Evolutionary conservation across 2,113 vertebrate species (phyloP).

Genomic region (Alces alces): DNA sequence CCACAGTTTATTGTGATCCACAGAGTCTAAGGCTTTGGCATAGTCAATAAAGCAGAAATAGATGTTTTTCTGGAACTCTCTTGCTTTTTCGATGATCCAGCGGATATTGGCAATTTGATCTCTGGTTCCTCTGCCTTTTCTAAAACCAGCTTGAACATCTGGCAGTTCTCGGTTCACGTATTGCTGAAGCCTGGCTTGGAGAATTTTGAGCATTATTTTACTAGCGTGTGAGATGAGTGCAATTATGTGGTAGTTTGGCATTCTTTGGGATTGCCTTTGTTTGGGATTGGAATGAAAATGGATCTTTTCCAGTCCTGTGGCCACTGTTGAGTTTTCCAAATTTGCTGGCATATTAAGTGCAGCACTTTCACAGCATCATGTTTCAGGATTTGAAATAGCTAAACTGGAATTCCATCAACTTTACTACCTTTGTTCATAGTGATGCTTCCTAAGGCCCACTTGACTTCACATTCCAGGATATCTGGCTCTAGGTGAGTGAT

Average conservation of each 20-base stretch:
- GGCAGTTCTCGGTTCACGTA: fast-evolving
- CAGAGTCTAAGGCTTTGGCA: not conserved
- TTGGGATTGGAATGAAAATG: not conserved
- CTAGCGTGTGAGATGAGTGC: not conserved
- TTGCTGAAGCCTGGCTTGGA: not conserved
- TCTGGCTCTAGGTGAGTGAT: not conserved
- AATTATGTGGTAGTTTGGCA: not conserved
- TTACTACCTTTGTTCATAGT: fast-evolving
- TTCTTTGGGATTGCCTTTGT: not conserved
- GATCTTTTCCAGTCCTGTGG: not conserved
- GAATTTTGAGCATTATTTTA: not conserved
- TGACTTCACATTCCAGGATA: not conserved
- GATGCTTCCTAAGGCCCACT: not conserved
- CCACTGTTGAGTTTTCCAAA: not conserved
- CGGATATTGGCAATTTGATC: not conserved
- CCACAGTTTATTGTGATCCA: not conserved
- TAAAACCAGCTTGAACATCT: not conserved
- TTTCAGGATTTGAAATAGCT: no score
- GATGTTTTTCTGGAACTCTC: not conserved
- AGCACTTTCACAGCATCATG: no score
- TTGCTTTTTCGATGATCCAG: not conserved
- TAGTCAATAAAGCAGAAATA: not conserved
- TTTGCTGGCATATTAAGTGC: not conserved
- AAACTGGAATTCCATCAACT: no score
- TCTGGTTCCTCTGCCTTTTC: not conserved